phyloP scores from a whole-genome alignment of 2,888 invertebrate genomes.

The Lasioglossum malachurum region DNA sequence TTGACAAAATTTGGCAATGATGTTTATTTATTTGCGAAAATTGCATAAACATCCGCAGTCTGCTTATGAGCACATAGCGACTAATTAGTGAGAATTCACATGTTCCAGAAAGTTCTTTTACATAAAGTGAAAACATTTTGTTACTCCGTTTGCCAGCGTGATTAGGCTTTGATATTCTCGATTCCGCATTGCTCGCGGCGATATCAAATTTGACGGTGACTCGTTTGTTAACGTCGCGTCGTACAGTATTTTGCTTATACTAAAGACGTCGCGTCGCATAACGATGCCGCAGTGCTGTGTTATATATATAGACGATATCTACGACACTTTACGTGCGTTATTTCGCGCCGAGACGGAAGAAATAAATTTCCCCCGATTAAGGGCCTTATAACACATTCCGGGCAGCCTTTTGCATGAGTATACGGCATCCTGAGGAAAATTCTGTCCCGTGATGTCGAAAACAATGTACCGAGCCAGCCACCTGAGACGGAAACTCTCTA shows the following conservation, averaged over 20 bases:
- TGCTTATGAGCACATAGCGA: too few relatives aligned
- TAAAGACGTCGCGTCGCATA: constrained; percentile 11
- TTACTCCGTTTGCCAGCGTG: too few relatives aligned
- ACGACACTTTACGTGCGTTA: constrained; percentile 31
- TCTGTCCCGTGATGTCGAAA: constrained; percentile 33
- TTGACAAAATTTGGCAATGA: too few relatives aligned
- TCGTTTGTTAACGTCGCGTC: constrained; percentile 6
- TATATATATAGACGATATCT: constrained; percentile 36
- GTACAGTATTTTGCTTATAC: not conserved
- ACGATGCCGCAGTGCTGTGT: constrained; percentile 26
- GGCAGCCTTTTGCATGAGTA: constrained; percentile 32
- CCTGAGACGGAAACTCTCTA: not conserved
- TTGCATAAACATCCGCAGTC: too few relatives aligned
- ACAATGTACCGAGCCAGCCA: constrained; percentile 21
- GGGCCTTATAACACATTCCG: constrained; percentile 44
- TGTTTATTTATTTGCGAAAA: too few relatives aligned
- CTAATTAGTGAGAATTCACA: too few relatives aligned
- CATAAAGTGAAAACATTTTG: too few relatives aligned
- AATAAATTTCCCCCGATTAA: constrained; percentile 61
- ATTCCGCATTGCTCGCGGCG: not conserved
- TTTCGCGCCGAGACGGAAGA: constrained; percentile 35
- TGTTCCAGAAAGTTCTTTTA: too few relatives aligned
- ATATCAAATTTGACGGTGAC: not conserved
- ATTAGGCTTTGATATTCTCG: not conserved
- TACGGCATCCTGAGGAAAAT: constrained; percentile 40